Base-by-base conservation (phyloP, 2,113 vertebrate genomes). In the Planiliza haematocheilus region DNA sequence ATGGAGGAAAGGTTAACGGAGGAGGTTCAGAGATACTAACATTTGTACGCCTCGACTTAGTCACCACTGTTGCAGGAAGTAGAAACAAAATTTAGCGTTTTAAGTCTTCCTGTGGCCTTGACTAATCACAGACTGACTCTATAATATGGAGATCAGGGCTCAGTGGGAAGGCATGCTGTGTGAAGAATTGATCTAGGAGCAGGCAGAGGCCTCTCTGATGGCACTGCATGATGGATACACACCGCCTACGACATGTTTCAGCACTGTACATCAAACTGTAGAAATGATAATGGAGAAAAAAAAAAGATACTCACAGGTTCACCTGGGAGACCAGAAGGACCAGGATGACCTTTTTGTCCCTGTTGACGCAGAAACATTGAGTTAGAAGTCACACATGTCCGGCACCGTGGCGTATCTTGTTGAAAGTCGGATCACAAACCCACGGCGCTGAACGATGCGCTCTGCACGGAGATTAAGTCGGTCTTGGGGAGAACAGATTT, bases 341-440 rank as follows among this genome's bases (percentile, higher is more conserved):
- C 98, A 73, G 93, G 93, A 70, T 97, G 94, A 66, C 98, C 98
- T 92, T 96, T 98, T 14, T 93, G 92, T 74, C 98, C 97, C 98
- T 99, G 93, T 79, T 51, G 79, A 82, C 14, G 52, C 0, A 74
- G 58, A 74, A 73, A 79, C 7, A 73, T 30, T 5, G 3, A 30
- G 24, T 30, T 36, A 37, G 0, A 7, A 24, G 45, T 77, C 42
- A 67, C 9, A 34, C 7, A 18, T 13, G 4, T 38, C 14, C 13
- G 7, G n/a, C 5, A 34, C 8, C 1, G 18, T 8, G 7, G 30
- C 8, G 17, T 18, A 17, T 55, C 13, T 7, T 21, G 14, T 67
- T 66, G 21, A 36, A 8, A 34, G 51, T 79, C 24, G 20, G 21
- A 50, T 61, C 58, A 57, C 17, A 63, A 52, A 16, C 37, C 68